Base-by-base conservation (phyloP, 1,140 invertebrate genomes). In the Atta cephalotes region DNA sequence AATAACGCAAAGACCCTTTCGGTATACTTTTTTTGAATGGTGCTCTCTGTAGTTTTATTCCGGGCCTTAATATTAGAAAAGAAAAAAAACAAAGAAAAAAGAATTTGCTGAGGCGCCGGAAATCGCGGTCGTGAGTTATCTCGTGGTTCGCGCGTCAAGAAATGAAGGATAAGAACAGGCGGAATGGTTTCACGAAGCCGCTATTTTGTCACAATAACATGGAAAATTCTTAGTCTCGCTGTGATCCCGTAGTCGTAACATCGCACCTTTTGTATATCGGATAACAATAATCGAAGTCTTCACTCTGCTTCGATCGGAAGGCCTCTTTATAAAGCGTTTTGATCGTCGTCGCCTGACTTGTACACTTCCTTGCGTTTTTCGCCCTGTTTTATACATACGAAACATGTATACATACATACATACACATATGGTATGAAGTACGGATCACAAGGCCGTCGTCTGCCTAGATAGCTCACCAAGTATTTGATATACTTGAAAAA, bases 221-320 rank as follows among this genome's bases (percentile, higher is more conserved):
- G 82, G 74, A 91, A 89, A 89, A 89, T 89, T 91, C 85, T 87
- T 92, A 92, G 88, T 90, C 88, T 91, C 85, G 72, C 90, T 92
- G 92, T 92, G 92, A 92, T 92, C 92, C 89, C 85, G 89, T 92
- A 92, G 89, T 91, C 89, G 86, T 92, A 90, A 91, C 84, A 71
- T 10, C 72, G 87, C 89, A 87, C 78, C 85, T 91, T 90, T 90
- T 81, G 71, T 89, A 90, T 87, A 70, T 81, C 86, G 85, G 62
- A 87, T 86, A 87, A 90, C 88, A 86, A 86, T 87, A 77, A 87
- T 80, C 85, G 79, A 87, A 89, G 88, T 86, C 78, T 79, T 87
- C 80, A 62, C 78, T 35, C 76, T 45, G 72, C 74, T 81, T 81
- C 85, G 70, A 89, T 82, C 71, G 65, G 90, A 88, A 63, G 86